These are phyloP conservation scores for Nestor notabilis DNA, from an alignment of 2,113 vertebrate species.

Conservation along the genomic window DNA sequence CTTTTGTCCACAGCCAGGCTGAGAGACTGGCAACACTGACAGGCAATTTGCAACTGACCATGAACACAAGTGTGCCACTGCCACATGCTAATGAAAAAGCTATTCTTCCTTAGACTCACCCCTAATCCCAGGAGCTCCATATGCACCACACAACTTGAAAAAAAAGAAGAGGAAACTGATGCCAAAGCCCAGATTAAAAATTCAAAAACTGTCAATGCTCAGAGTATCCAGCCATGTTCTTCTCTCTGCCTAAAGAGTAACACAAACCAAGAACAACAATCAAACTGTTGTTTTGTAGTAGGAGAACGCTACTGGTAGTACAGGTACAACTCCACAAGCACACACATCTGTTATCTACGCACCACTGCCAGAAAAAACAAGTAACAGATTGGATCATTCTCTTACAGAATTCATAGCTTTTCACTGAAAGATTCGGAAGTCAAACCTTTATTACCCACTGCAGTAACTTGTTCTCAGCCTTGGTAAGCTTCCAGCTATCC, in stretches of 20 bases:
- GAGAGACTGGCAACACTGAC: neutral
- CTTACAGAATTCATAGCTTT: neutral
- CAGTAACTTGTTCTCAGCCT: neutral
- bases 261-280: neutral
- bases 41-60: neutral
- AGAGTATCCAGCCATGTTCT: neutral
- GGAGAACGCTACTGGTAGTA: neutral
- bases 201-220: neutral
- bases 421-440: neutral
- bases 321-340: neutral
- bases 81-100: neutral
- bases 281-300: neutral
- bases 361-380: neutral
- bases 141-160: neutral
- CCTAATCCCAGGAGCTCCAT: neutral
- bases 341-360: neutral
- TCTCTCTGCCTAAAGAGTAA: neutral
- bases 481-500: neutral
- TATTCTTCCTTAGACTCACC: neutral
- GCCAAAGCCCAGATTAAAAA: neutral
- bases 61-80: neutral
- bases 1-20: neutral
- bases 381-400: neutral
- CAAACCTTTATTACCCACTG: neutral
- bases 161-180: neutral